Base-by-base conservation (phyloP, 2,888 invertebrate species). In the Limnephilus lunatus region DNA sequence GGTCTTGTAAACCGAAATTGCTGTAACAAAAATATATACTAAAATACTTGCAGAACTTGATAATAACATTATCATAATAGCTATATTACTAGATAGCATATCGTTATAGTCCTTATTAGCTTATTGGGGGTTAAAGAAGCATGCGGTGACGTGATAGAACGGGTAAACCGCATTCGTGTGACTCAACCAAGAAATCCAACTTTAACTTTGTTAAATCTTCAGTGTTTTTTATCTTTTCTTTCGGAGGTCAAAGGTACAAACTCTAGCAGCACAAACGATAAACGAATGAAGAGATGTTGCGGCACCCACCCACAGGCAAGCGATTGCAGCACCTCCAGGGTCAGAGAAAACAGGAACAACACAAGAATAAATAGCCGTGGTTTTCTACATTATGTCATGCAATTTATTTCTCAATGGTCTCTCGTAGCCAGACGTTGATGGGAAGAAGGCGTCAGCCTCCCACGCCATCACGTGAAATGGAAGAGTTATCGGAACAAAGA, bases 381-480 rank as follows among this genome's bases (percentile, higher is more conserved):
- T 68, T 68, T 68, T 68, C 39, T 83, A 83, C 30, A 82, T 82
- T 83, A 83, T 35, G 35, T 83, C 39, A 83, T 83, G 83, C 83
- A 83, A 83, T 83, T 83, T 83, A 83, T 68, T 68, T 68, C 68
- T 68, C 68, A 68, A 68, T 83, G 83, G 83, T 35, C 39, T 83
- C 39, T 39, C 83, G 83, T 32, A 83, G 19, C 35, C 35, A 83
- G 32, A 35, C 83, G 31, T 31, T 83, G 83, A 83, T 83, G 32
- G 83, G 25, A 19, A 32, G 83, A 35, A 35, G 83, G 83, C 83
- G 83, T 83, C 25, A 32, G 5, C 83, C 83, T 35, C 83, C 83
- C 83, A 83, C 83, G 83, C 32, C 83, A 83, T 32, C 68, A 68
- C 68, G 68, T 68, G n/a, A 68, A 35, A 83, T 32, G 32, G 83